Evolutionary conservation across 2,797 vertebrate species (phyloP), one percentile per base, ranked within the genome.

Genomic region (Bradypodion ventrale): DNA sequence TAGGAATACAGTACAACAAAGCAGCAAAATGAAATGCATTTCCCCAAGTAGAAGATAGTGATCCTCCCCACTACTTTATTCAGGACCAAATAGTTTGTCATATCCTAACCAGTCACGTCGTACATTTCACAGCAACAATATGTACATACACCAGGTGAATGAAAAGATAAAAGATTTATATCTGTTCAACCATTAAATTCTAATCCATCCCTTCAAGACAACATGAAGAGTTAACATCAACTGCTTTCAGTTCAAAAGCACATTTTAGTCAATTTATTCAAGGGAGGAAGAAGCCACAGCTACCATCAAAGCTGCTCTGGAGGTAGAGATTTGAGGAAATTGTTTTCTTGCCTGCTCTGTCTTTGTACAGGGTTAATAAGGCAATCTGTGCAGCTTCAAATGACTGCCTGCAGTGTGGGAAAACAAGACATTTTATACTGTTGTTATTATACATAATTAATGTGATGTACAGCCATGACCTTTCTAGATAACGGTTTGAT

Each of bases 401-500:
- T 66, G 21, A 42, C n/a, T 46, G 59, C 19, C 75, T 42, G 16
- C 19, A 74, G n/a, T 44, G 62, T 72, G 49, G 75, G 42, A 85
- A 74, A 80, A 59, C 70, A 68, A 37, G 35, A 80, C 37, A 75
- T 46, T 85, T 85, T 75, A 75, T 37, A 74, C 70, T 59, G 62
- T 65, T 84, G 35, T 85, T 80, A 75, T 76, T 75, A 85, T 44
- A 62, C 46, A 60, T 80, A 49, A 75, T 80, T 74, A 79, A 65
- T 85, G 70, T 75, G 72, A 46, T 85, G 29, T 75, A 80, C 70
- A 60, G 72, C 46, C 56, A 52, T 76, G 90, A 94, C 90, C 94
- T 92, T 92, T 88, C 75, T 83, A 13, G 84, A 15, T 78, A 87
- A 92, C 84, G n/a, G 70, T 76, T 83, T 80, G 82, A 42, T 70